Conservation (phyloP, 2,113 vertebrate genomes). For the Pyrgilauda ruficollis region DNA sequence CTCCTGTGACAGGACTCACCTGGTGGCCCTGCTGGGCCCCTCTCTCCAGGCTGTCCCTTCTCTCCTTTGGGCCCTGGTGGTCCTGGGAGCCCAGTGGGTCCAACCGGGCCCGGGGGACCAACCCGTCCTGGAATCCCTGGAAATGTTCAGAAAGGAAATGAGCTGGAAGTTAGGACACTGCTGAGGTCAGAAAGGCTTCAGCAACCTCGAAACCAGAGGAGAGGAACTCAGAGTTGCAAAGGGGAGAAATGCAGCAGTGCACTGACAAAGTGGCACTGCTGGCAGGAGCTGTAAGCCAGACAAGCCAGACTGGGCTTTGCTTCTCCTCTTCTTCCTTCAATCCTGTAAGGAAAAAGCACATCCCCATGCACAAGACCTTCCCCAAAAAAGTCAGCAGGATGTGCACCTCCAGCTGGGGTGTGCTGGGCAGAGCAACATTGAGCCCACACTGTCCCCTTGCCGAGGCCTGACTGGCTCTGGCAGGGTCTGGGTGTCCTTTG, state of each 20-base stretch:
- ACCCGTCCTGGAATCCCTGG: conserved; percentile 73
- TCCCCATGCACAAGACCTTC: not conserved
- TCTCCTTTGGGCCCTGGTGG: conserved; percentile 77
- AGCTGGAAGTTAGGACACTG: not conserved
- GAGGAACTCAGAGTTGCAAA: not conserved
- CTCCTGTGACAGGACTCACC: conserved; percentile 64
- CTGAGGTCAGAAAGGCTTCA: not conserved
- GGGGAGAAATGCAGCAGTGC: not conserved
- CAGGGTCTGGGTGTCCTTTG: not conserved
- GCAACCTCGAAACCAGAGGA: not conserved
- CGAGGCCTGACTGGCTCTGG: not conserved
- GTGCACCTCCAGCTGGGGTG: not conserved
- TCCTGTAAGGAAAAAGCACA: not conserved
- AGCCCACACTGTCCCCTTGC: not conserved
- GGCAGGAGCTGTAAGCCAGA: not conserved
- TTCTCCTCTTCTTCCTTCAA: not conserved
- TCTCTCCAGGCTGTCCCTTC: conserved; percentile 75
- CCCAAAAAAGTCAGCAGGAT: not conserved
- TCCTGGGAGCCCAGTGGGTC: conserved; percentile 71
- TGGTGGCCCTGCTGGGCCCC: conserved; percentile 75
- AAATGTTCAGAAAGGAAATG: not conserved
- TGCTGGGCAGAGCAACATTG: not conserved
- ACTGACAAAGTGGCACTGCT: not conserved
- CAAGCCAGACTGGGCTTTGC: not conserved
- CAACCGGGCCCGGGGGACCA: conserved; percentile 70